phyloP scores from a whole-genome alignment of 2,888 invertebrate species.

The Melinaea menophilus region DNA sequence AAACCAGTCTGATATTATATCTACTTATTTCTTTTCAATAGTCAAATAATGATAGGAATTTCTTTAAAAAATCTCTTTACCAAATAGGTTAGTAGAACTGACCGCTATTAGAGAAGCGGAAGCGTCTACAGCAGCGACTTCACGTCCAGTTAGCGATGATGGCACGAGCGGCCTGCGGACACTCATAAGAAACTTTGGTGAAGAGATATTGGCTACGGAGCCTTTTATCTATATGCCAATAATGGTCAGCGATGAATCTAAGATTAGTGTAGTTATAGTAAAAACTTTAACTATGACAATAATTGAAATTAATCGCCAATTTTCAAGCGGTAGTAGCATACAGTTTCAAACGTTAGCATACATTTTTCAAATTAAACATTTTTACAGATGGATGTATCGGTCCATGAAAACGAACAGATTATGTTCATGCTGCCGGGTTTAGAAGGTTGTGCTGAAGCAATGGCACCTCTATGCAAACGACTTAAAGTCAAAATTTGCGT shows the following conservation, averaged over 20 bases:
- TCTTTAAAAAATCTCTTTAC: neutral
- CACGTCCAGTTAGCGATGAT: slow-evolving; percentile 41
- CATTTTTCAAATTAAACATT: neutral
- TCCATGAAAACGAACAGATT: slow-evolving; percentile 64
- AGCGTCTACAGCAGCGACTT: slow-evolving; percentile 56
- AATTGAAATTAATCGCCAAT: no score
- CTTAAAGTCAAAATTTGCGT: slow-evolving; percentile 73
- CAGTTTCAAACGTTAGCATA: no score
- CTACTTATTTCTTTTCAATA: neutral
- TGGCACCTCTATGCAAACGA: slow-evolving; percentile 73
- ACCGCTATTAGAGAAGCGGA: slow-evolving; percentile 71
- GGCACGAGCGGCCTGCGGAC: slow-evolving; percentile 72
- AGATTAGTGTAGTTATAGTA: slow-evolving; percentile 45
- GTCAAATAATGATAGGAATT: neutral
- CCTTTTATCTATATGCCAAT: slow-evolving; percentile 76
- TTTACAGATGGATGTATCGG: slow-evolving; percentile 61
- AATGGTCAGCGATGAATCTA: slow-evolving; percentile 67
- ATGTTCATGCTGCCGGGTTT: slow-evolving; percentile 82
- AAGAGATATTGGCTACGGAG: slow-evolving; percentile 75
- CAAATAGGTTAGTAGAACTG: slow-evolving; percentile 68
- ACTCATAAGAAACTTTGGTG: slow-evolving; percentile 79
- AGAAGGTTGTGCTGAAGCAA: slow-evolving; percentile 79
- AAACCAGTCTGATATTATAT: neutral
- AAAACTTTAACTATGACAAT: no score
- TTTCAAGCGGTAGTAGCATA: no score